Conservation (phyloP, 2,888 invertebrate genomes). For the Sesia bembeciformis region DNA sequence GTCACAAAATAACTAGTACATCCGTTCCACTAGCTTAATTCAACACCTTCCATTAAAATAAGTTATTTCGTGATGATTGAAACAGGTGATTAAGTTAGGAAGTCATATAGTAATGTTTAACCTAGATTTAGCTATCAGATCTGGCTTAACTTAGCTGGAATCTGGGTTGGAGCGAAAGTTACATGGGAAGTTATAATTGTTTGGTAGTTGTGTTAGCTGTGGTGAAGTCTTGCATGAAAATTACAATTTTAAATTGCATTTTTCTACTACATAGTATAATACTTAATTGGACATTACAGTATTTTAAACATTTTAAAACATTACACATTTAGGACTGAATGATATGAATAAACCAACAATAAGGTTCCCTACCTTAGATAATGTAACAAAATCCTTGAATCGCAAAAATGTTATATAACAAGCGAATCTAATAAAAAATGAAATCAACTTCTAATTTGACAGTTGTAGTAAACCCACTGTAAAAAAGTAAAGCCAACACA, state of each 20-base stretch:
- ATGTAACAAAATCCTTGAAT: neutral
- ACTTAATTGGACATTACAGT: neutral
- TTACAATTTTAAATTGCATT: neutral
- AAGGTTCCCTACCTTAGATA: neutral
- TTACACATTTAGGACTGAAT: too few species aligned
- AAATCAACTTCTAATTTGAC: neutral
- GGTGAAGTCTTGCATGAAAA: neutral
- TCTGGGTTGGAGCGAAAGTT: neutral
- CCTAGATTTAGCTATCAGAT: constrained; percentile 7
- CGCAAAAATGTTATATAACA: neutral
- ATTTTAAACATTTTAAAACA: too few species aligned
- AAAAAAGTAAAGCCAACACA: constrained; percentile 17
- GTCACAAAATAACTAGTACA: neutral
- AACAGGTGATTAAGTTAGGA: neutral
- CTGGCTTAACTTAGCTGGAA: neutral
- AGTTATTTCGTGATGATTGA: neutral
- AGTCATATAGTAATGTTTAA: constrained; percentile 2
- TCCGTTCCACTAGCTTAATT: neutral
- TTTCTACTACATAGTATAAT: neutral
- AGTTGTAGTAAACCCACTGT: neutral
- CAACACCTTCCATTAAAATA: neutral
- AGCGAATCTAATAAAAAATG: neutral
- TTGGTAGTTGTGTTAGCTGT: too few species aligned
- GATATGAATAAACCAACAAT: too few species aligned
- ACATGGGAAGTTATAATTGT: too few species aligned